phyloP scores from a whole-genome alignment of 2,797 vertebrate genomes.

The Kryptopterus vitreolus region DNA sequence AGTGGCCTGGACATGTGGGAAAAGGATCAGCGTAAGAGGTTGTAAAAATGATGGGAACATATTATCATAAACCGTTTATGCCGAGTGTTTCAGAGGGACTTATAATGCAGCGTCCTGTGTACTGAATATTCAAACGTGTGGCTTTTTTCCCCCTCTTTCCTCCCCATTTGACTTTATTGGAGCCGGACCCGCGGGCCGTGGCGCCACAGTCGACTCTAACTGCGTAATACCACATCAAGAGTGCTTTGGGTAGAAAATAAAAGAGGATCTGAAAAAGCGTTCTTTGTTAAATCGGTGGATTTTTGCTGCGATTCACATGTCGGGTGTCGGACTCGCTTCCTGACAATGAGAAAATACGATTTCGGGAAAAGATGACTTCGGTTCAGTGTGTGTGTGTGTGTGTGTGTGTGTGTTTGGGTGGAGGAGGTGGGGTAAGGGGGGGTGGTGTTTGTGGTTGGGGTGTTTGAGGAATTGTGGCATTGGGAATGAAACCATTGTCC shows the following conservation, averaged over 20 bases:
- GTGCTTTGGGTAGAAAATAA: conserved; percentile 61
- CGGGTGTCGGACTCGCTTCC: conserved; percentile 59
- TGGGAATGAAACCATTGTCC: neutral
- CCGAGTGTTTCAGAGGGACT: conserved; percentile 63
- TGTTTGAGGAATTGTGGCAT: no score
- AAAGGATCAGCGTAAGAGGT: conserved; percentile 64
- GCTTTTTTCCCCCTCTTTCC: conserved; percentile 37
- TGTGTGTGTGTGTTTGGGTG: neutral
- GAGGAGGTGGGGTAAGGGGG: no score
- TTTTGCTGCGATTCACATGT: conserved; percentile 50
- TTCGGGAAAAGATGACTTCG: neutral
- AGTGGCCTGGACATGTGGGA: conserved; percentile 63
- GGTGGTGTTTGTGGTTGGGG: neutral
- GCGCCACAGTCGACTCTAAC: conserved; percentile 71
- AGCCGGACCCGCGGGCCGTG: conserved; percentile 64
- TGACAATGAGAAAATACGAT: conserved; percentile 44
- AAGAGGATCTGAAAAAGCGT: conserved; percentile 63
- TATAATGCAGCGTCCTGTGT: conserved; percentile 50
- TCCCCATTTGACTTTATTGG: conserved; percentile 56
- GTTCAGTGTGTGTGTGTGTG: neutral
- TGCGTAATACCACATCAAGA: conserved; percentile 67
- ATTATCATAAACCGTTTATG: conserved; percentile 63
- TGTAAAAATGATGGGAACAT: conserved; percentile 60
- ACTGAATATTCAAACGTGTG: conserved; percentile 61
- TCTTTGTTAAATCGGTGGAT: conserved; percentile 57